Evolutionary conservation across 1,140 invertebrate genomes (phyloP).

Genomic region (Mylabris phalerata): DNA sequence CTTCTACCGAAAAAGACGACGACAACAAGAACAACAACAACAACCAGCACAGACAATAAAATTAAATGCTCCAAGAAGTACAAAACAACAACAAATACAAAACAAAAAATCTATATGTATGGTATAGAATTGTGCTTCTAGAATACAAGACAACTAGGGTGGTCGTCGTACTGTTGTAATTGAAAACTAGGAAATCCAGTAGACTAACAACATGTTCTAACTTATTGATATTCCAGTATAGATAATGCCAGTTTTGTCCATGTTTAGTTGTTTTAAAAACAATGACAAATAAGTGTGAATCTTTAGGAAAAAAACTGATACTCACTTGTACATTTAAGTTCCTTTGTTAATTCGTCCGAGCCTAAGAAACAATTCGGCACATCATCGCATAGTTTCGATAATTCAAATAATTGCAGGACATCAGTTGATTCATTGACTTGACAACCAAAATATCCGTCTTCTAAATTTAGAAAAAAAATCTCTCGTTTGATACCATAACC

Average conservation of each 20-base stretch:
- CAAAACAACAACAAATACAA: not conserved
- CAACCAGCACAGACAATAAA: too few relatives aligned
- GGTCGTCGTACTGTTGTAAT: slow-evolving; percentile 10
- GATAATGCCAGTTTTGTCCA: slow-evolving; percentile 13
- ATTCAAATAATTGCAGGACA: slow-evolving; percentile 87
- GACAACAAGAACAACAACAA: too few relatives aligned
- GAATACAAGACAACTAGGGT: slow-evolving; percentile 13
- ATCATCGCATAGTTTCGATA: slow-evolving; percentile 90
- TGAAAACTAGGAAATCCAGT: slow-evolving; percentile 16
- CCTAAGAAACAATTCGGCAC: slow-evolving; percentile 82
- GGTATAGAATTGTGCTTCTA: not conserved
- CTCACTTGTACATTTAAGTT: slow-evolving; percentile 91
- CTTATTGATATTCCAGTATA: slow-evolving; percentile 18
- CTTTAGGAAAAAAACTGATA: slow-evolving; percentile 22
- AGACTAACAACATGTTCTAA: slow-evolving; percentile 4
- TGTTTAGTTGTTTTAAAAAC: slow-evolving; percentile 6
- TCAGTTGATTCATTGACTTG: slow-evolving; percentile 94
- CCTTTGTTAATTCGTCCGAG: slow-evolving; percentile 80
- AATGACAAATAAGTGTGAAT: slow-evolving; percentile 17
- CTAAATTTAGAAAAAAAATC: slow-evolving; percentile 93
- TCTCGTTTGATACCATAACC: slow-evolving; percentile 77
- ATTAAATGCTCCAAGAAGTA: too few relatives aligned
- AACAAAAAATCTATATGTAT: too few relatives aligned
- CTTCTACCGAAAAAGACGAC: too few relatives aligned
- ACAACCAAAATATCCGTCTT: slow-evolving; percentile 95